Conservation (phyloP, 1,140 invertebrate species). For the Pentalonia nigronervosa region DNA sequence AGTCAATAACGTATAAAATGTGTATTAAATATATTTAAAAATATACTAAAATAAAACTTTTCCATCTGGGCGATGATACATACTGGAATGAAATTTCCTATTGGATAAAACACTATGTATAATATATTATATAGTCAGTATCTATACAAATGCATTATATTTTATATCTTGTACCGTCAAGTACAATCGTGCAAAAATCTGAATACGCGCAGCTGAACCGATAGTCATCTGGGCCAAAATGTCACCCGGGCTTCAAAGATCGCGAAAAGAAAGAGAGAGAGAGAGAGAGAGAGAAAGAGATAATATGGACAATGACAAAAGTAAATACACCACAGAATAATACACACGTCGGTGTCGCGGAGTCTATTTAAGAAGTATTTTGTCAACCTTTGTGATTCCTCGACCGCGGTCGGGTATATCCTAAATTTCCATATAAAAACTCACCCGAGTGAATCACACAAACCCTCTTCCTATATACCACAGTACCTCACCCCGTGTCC, state of each 20-base stretch:
- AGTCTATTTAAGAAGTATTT: constrained; percentile 55
- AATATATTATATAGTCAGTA: neutral
- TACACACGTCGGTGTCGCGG: constrained; percentile 51
- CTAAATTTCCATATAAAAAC: constrained; percentile 45
- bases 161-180: neutral
- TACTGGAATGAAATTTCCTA: neutral
- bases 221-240: constrained; percentile 50
- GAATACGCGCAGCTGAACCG: constrained; percentile 52
- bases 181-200: constrained; percentile 40
- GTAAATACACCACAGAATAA: constrained; percentile 53
- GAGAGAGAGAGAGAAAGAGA: neutral
- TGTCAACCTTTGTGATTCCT: constrained; percentile 52
- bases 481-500: neutral
- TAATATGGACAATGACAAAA: constrained; percentile 44
- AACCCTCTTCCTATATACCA: constrained; percentile 4
- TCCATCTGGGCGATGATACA: neutral
- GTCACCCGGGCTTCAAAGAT: constrained; percentile 46
- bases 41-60: neutral
- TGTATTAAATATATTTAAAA: neutral
- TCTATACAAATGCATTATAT: neutral
- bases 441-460: constrained; percentile 7
- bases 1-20: neutral
- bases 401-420: neutral
- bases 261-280: neutral
- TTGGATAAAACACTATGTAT: neutral